Conservation (phyloP, 2,113 vertebrate genomes). For the Salvelinus alpinus region DNA sequence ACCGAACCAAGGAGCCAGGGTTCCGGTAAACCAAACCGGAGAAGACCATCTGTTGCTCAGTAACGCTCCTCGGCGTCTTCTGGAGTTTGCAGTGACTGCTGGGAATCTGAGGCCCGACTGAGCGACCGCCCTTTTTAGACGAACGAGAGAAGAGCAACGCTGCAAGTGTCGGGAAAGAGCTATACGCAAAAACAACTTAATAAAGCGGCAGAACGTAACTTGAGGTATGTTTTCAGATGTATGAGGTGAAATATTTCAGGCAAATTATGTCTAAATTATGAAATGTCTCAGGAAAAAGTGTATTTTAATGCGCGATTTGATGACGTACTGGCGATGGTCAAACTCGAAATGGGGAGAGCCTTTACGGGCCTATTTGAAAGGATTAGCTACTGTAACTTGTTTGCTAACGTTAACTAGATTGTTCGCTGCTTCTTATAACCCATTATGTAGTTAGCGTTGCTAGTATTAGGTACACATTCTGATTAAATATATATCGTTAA, state of each 20-base stretch:
- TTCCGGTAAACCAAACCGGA: too few relatives aligned
- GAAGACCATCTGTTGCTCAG: slow-evolving; percentile 49
- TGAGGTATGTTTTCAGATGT: slow-evolving; percentile 56
- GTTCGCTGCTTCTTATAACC: not conserved
- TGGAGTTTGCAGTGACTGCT: slow-evolving; percentile 59
- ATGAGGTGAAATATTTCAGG: slow-evolving; percentile 12
- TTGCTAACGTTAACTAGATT: not conserved
- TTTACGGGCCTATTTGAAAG: slow-evolving; percentile 56
- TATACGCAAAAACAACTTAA: slow-evolving; percentile 49
- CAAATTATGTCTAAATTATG: slow-evolving; percentile 20
- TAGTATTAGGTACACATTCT: not conserved
- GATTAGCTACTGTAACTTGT: not conserved
- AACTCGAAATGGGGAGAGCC: slow-evolving; percentile 75
- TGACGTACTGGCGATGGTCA: slow-evolving; percentile 86
- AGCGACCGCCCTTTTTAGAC: slow-evolving; percentile 78
- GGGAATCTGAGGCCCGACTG: slow-evolving; percentile 71
- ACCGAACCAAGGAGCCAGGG: too few relatives aligned
- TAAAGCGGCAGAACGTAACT: slow-evolving; percentile 31
- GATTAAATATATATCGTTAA: not conserved
- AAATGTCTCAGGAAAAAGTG: slow-evolving; percentile 61
- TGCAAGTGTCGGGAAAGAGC: slow-evolving; percentile 56
- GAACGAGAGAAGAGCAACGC: slow-evolving; percentile 59
- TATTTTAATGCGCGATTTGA: slow-evolving; percentile 89
- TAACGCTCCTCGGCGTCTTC: slow-evolving; percentile 65
- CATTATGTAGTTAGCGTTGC: not conserved